phyloP scores from a whole-genome alignment of 2,113 vertebrate species.

The Perognathus longimembris region DNA sequence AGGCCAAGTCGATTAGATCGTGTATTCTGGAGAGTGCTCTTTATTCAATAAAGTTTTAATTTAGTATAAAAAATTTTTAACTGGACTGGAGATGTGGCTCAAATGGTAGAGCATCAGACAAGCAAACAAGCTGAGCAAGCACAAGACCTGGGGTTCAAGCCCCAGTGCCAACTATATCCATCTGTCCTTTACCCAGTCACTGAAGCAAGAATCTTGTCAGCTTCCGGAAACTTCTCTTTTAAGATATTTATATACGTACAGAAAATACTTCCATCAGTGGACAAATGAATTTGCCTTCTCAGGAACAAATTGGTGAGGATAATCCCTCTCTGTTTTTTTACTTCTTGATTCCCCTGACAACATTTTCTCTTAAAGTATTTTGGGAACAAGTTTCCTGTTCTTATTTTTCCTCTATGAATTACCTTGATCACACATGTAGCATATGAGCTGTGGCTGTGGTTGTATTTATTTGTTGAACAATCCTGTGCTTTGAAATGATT shows the following conservation, averaged over 20 bases:
- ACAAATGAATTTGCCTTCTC: conserved; percentile 50
- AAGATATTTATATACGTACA: conserved; percentile 52
- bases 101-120: too few species aligned
- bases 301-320: background rate
- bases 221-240: conserved; percentile 69
- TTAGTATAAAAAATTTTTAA: too few species aligned
- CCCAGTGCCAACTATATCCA: too few species aligned
- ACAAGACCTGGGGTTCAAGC: too few species aligned
- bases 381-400: conserved; percentile 74
- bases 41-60: too few species aligned
- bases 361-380: conserved; percentile 61
- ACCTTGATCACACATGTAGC: conserved; percentile 13
- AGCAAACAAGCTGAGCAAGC: too few species aligned
- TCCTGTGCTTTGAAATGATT: conserved; percentile 75
- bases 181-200: background rate
- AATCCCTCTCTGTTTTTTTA: background rate
- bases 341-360: conserved; percentile 14
- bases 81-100: too few species aligned
- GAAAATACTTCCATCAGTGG: background rate
- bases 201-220: conserved; percentile 38
- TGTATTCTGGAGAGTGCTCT: too few species aligned
- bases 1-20: too few species aligned
- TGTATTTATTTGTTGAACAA: conserved; percentile 75
- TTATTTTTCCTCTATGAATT: conserved; percentile 74
- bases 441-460: conserved; percentile 56